phyloP scores from a whole-genome alignment of 2,888 invertebrate species.

The Vesta saturnalis region DNA sequence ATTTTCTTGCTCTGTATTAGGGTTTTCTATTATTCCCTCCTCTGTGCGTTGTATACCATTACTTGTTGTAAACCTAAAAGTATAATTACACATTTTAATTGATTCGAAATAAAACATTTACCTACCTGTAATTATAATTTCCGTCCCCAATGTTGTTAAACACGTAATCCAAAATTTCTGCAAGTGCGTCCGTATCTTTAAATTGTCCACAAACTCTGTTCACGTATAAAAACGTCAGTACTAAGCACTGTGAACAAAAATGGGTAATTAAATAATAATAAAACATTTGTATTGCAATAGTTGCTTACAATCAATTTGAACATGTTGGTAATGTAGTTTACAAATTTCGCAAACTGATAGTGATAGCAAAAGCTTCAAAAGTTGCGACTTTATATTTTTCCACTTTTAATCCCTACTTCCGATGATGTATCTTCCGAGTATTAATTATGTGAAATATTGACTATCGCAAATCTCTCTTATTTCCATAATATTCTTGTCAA shows the following conservation, averaged over 20 bases:
- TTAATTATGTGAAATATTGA: slow-evolving; percentile 14
- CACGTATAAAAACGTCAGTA: neutral
- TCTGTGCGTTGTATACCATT: slow-evolving; percentile 62
- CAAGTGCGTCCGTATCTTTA: too few species aligned
- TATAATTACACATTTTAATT: neutral
- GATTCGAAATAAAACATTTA: neutral
- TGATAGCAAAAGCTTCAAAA: neutral
- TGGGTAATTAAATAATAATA: neutral
- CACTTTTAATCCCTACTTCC: neutral
- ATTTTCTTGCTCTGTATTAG: slow-evolving; percentile 62
- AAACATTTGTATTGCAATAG: neutral
- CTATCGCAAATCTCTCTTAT: slow-evolving; percentile 27
- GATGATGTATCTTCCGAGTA: slow-evolving; percentile 5
- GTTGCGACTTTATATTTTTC: neutral
- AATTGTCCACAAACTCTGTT: too few species aligned
- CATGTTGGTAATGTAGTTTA: neutral
- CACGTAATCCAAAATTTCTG: neutral
- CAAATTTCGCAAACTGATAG: neutral
- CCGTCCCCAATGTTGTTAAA: neutral
- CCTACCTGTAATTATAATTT: neutral
- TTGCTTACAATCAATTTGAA: neutral
- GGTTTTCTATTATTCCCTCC: slow-evolving; percentile 60
- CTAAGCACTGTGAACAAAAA: slow-evolving; percentile 2
- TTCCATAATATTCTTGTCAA: slow-evolving; percentile 23
- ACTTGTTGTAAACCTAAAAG: slow-evolving; percentile 61